These are phyloP conservation scores for Chelonia mydas DNA, from an alignment of 2,797 vertebrate species.

Conservation along the genomic window DNA sequence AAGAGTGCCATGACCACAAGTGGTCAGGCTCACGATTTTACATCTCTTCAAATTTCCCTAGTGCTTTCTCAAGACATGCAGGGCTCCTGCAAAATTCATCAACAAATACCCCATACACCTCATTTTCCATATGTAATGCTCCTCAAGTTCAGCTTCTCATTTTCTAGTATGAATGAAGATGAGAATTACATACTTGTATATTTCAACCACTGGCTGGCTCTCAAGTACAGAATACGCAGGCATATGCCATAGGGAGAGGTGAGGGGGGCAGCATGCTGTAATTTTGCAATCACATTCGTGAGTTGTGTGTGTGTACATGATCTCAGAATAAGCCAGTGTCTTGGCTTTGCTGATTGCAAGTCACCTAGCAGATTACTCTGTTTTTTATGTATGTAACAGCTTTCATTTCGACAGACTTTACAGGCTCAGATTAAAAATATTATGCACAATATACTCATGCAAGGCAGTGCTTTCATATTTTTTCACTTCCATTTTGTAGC, in stretches of 20 bases:
- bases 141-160: neutral
- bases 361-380: neutral
- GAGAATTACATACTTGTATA: neutral
- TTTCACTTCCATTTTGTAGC: slow-evolving; percentile 44
- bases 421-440: neutral
- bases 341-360: neutral
- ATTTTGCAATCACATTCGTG: neutral
- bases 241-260: neutral
- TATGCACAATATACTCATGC: neutral
- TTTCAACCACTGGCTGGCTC: neutral
- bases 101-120: neutral
- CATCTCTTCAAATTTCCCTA: neutral
- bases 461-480: neutral
- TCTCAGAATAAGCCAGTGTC: neutral
- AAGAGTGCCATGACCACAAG: neutral
- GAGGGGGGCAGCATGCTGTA: neutral
- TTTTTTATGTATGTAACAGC: neutral
- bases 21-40: neutral
- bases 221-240: neutral
- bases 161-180: neutral
- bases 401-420: neutral
- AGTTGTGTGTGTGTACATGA: neutral
- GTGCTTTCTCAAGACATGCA: neutral
- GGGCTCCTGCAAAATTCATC: neutral
- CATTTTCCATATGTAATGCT: neutral